phyloP scores from a whole-genome alignment of 2,113 vertebrate genomes.

The Irena cyanogastra region DNA sequence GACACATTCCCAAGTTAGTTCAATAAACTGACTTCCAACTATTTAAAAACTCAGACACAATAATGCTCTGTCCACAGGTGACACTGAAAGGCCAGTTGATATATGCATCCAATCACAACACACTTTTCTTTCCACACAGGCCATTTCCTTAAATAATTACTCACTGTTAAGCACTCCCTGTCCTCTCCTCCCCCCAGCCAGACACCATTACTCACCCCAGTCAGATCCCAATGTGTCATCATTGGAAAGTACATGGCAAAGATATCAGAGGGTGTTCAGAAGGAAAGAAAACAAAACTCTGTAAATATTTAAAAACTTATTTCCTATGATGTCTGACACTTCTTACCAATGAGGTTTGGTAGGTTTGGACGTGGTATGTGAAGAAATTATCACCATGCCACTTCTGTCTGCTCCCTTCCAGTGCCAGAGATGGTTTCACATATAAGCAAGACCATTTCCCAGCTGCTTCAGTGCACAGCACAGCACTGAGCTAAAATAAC shows the following conservation, averaged over 20 bases:
- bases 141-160: slow-evolving; percentile 39
- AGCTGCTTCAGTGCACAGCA: not conserved
- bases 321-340: slow-evolving; percentile 23
- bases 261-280: slow-evolving; percentile 46
- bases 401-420: not conserved
- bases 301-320: slow-evolving; percentile 34
- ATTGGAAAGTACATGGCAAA: slow-evolving; percentile 66
- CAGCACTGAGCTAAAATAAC: not conserved
- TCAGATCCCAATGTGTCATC: slow-evolving; percentile 56
- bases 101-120: slow-evolving; percentile 44
- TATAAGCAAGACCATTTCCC: not conserved
- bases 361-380: not conserved
- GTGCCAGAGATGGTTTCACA: not conserved
- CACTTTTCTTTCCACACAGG: not conserved
- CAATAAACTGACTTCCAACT: not conserved
- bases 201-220: slow-evolving; percentile 51
- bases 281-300: slow-evolving; percentile 46
- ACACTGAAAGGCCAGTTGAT: slow-evolving; percentile 22
- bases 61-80: slow-evolving; percentile 14
- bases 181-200: slow-evolving; percentile 38
- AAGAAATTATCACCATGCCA: slow-evolving; percentile 4
- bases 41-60: slow-evolving; percentile 12
- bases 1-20: not conserved
- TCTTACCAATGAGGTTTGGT: slow-evolving; percentile 2
- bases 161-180: slow-evolving; percentile 33